Evolutionary conservation across 2,113 vertebrate species (phyloP).

Genomic region (Platichthys flesus): DNA sequence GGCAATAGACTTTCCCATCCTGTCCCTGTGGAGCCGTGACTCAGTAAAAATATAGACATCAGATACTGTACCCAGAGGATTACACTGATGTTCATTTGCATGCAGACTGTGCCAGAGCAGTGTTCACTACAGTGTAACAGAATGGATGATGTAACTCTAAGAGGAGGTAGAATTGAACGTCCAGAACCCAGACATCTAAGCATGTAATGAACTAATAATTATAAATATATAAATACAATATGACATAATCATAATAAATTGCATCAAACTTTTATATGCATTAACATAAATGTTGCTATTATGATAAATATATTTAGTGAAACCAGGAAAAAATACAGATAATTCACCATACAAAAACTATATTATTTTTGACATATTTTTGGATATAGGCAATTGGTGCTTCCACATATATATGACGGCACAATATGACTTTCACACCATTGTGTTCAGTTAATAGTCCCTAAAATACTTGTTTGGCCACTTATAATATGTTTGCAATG

Average conservation of each 20-base stretch:
- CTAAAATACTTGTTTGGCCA: not conserved
- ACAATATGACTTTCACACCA: too few relatives aligned
- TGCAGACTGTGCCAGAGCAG: constrained; percentile 36
- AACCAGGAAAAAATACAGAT: not conserved
- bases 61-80: constrained; percentile 13
- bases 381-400: not conserved
- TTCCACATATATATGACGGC: not conserved
- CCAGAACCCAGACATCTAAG: not conserved
- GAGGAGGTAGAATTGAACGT: not conserved
- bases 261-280: too few relatives aligned
- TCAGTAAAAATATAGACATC: constrained; percentile 33
- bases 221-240: too few relatives aligned
- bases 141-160: not conserved
- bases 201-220: too few relatives aligned
- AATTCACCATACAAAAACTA: not conserved
- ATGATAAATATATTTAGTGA: not conserved
- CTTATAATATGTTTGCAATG: not conserved
- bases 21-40: constrained; percentile 32
- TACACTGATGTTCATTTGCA: constrained; percentile 44
- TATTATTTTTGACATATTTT: not conserved
- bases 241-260: too few relatives aligned
- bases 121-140: not conserved
- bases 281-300: too few relatives aligned
- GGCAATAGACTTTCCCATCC: constrained; percentile 67
- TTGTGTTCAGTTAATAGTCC: too few relatives aligned